Evolutionary conservation across 2,113 vertebrate genomes (phyloP).

Genomic region (Corythaixoides concolor): DNA sequence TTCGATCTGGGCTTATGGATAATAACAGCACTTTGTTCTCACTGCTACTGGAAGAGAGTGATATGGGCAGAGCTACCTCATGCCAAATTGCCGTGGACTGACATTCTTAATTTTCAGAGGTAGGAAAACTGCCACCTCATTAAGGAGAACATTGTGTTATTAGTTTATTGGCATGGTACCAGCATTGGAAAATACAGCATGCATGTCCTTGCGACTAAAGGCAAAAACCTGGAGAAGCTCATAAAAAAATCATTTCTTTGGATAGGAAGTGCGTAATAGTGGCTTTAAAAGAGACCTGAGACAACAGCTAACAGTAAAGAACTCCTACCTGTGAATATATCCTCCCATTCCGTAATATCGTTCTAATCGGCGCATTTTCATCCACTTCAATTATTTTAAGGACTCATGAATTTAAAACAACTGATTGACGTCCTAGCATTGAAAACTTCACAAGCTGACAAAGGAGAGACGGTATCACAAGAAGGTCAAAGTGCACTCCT

Average conservation of each 20-base stretch:
- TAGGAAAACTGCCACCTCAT: constrained; percentile 72
- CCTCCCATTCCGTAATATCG: neutral
- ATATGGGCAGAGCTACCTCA: constrained; percentile 28
- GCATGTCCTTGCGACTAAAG: constrained; percentile 44
- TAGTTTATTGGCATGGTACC: constrained; percentile 55
- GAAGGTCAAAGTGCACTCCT: constrained; percentile 21
- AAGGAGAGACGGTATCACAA: neutral
- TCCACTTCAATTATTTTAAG: neutral
- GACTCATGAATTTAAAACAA: neutral
- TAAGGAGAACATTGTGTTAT: constrained; percentile 64
- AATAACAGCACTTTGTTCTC: constrained; percentile 47
- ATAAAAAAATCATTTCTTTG: constrained; percentile 47
- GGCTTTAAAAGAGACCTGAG: neutral
- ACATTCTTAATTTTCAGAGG: constrained; percentile 72
- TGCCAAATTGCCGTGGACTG: constrained; percentile 69
- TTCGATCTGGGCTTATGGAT: constrained; percentile 41
- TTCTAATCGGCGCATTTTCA: neutral
- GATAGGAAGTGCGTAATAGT: neutral
- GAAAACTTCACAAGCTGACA: neutral
- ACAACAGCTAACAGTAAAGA: neutral
- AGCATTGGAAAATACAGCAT: constrained; percentile 23
- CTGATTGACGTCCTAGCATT: neutral
- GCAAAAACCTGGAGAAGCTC: constrained; percentile 22
- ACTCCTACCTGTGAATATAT: neutral
- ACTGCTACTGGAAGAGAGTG: constrained; percentile 43